Percentiles rank a stretch among this genome's conserved stretches.
Evolutionary conservation across 2,797 vertebrate species (phyloP).

Genomic region (Margarornis squamiger): DNA sequence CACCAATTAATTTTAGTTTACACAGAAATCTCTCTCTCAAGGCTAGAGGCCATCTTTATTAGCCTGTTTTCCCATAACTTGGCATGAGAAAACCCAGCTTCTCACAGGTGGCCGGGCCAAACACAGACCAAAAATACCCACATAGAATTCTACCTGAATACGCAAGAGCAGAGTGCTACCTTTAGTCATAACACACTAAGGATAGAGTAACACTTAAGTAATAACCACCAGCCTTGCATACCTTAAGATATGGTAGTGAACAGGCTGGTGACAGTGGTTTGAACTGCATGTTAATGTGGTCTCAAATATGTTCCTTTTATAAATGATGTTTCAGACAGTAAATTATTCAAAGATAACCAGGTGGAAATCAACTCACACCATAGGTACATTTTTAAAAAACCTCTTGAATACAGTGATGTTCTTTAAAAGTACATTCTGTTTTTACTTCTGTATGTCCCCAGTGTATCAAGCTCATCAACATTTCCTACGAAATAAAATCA

Average conservation of each 20-base stretch:
- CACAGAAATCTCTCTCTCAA: too few relatives aligned
- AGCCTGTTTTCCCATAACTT: too few relatives aligned
- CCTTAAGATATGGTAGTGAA: neutral
- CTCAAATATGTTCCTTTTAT: neutral
- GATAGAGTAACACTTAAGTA: neutral
- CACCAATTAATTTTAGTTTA: too few relatives aligned
- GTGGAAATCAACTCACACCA: neutral
- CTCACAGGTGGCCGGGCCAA: too few relatives aligned
- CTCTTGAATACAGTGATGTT: neutral
- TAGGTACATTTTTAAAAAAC: neutral
- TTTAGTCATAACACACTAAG: neutral
- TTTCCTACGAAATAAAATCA: neutral
- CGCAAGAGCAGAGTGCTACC: neutral
- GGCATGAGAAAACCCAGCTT: too few relatives aligned
- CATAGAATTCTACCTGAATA: too few relatives aligned
- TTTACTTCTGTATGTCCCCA: neutral
- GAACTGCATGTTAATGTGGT: neutral
- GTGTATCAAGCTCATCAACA: neutral
- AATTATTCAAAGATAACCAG: neutral
- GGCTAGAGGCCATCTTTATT: too few relatives aligned
- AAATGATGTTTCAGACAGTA: neutral
- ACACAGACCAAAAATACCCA: too few relatives aligned
- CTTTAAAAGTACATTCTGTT: neutral
- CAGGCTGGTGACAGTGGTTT: neutral
- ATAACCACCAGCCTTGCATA: too few relatives aligned